Evolutionary conservation across 1,140 invertebrate genomes (phyloP).

Genomic region (Oscheius sp.): DNA sequence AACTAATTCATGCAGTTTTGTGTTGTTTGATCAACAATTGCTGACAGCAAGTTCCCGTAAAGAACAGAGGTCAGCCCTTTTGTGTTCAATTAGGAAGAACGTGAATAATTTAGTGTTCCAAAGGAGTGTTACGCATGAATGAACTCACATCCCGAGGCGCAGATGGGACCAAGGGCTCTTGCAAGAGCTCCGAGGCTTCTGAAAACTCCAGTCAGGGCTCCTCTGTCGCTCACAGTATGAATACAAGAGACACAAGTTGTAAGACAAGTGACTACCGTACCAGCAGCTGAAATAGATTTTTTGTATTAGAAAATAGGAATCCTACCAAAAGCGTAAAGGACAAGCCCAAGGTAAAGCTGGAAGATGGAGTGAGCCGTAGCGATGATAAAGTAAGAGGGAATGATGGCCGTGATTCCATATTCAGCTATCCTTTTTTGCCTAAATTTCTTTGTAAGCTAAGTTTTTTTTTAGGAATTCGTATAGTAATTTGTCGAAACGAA

Average conservation of each 20-base stretch:
- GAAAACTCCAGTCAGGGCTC: constrained; percentile 85
- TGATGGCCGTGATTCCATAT: constrained; percentile 78
- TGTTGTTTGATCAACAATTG: no score
- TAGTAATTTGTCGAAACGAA: no score
- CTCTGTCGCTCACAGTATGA: constrained; percentile 75
- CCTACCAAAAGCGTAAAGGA: constrained; percentile 86
- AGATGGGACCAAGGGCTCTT: constrained; percentile 81
- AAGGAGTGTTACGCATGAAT: no score
- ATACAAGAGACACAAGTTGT: constrained; percentile 82
- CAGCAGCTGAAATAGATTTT: constrained; percentile 72
- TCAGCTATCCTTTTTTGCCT: constrained; percentile 73
- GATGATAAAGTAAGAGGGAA: constrained; percentile 82
- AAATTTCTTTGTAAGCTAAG: not conserved
- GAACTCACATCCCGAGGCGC: constrained; percentile 40
- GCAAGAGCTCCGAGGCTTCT: constrained; percentile 87
- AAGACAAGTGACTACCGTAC: constrained; percentile 88
- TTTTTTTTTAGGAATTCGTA: not conserved
- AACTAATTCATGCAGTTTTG: no score
- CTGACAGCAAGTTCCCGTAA: no score
- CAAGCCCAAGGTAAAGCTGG: constrained; percentile 76
- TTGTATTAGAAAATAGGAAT: constrained; percentile 47
- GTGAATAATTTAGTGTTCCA: no score
- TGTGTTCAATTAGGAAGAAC: no score
- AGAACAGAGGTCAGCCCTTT: no score
- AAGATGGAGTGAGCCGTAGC: constrained; percentile 70